A percentile compares a stretch with the other conserved stretches of the same genome.
Conservation (phyloP, 1,140 invertebrate species). For the Propsilocerus akamusi region DNA sequence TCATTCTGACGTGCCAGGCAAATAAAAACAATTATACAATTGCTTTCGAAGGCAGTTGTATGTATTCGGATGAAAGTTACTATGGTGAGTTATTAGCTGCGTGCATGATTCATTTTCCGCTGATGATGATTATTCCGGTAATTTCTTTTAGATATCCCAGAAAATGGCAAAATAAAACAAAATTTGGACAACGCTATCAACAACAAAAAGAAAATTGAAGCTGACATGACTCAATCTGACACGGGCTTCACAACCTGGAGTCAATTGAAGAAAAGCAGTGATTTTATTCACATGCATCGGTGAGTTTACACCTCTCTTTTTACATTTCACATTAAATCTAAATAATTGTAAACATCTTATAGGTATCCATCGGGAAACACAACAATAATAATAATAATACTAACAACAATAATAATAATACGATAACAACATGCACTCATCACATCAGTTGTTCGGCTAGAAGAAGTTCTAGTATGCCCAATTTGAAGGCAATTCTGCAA, state of each 20-base stretch:
- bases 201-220: constrained; percentile 31
- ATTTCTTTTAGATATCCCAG: constrained; percentile 8
- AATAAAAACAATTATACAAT: constrained; percentile 92
- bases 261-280: constrained; percentile 44
- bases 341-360: constrained; percentile 10
- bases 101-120: no score
- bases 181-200: constrained; percentile 23
- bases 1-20: constrained; percentile 72
- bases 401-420: constrained; percentile 12
- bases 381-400: background rate
- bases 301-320: constrained; percentile 11
- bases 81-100: constrained; percentile 31
- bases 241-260: constrained; percentile 68
- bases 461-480: constrained; percentile 59
- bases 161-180: constrained; percentile 18
- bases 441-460: constrained; percentile 16
- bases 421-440: background rate
- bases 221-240: constrained; percentile 66
- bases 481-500: constrained; percentile 24
- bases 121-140: background rate
- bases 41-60: constrained; percentile 76
- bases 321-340: background rate
- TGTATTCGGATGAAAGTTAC: constrained; percentile 69
- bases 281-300: constrained; percentile 21
- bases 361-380: constrained; percentile 57